Evolutionary conservation across 2,113 vertebrate genomes (phyloP), one percentile per base, ranked within the genome.

Genomic region (Vimba vimba): DNA sequence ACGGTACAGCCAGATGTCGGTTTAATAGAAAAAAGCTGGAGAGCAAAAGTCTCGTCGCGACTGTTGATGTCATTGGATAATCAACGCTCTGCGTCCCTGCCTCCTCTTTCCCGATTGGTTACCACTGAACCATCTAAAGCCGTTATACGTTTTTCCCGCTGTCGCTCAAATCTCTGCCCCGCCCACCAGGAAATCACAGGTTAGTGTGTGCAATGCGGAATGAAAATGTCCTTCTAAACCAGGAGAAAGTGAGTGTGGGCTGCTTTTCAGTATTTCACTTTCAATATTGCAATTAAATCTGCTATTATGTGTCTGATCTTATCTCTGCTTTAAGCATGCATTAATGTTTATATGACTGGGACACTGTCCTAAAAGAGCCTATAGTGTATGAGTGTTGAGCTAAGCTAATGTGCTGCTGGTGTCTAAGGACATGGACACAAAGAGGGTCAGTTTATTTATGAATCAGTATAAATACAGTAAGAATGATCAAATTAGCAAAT

Each of bases 191-290:
- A 85, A 88, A 68, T 30, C 50, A 64, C 64, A 85, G 0, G 85
- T 82, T 91, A 79, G 90, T 89, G 60, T 90, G 90, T 88, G 89
- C 90, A 86, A 75, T 91, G 91, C 88, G 77, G 88, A 86, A 87
- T 90, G 86, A 89, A 90, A 89, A 93, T 93, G 94, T 88, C 95
- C 94, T 95, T 95, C 91, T 87, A 43, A 75, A 60, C 47, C 25
- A 62, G 85, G 39, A 39, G 66, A 66, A 21, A 83, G 88, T 90
- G 77, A 91, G 90, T 90, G 45, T 30, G 79, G 9, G 27, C 64
- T 52, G 36, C 15, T 71, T 85, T 25, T 75, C 23, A 7, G 0
- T 0, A 60, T 79, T 83, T 36, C 9, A 55, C 4, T 7, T 23
- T 74, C 4, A 23, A 21, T 23, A 2, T 6, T 43, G 50, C 59